Evolutionary conservation across 92 coral and sea anemone species (phyloP).

Genomic region (Desmophyllum pertusum): DNA sequence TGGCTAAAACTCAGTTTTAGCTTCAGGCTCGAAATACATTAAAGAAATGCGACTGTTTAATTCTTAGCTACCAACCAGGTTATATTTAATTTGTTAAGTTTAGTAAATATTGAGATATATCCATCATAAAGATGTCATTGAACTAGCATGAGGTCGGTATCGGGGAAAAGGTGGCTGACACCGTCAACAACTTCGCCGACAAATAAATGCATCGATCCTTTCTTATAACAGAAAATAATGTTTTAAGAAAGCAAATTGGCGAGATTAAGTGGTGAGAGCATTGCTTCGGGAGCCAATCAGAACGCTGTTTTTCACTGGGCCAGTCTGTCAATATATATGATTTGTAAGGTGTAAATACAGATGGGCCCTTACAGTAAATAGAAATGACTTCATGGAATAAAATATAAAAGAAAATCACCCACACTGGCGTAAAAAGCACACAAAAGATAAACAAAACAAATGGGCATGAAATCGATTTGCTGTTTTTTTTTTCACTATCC

Average conservation of each 20-base stretch:
- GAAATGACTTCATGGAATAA: too few species aligned
- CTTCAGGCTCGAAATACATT: neutral
- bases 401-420: too few species aligned
- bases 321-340: too few species aligned
- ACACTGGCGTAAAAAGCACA: too few species aligned
- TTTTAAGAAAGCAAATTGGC: neutral
- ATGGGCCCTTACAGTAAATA: too few species aligned
- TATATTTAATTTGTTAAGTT: neutral
- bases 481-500: too few species aligned
- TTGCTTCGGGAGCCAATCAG: neutral
- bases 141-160: neutral
- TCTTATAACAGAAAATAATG: neutral
- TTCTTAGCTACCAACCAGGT: neutral
- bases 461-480: too few species aligned
- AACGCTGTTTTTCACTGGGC: neutral
- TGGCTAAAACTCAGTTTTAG: neutral
- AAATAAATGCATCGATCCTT: neutral
- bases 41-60: neutral
- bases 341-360: neutral
- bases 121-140: neutral
- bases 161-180: too few species aligned
- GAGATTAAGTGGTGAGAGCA: neutral
- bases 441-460: too few species aligned
- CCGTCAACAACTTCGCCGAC: neutral
- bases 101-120: neutral